Conservation (phyloP, 2,888 invertebrate genomes). For the Stictocephala bisonia region DNA sequence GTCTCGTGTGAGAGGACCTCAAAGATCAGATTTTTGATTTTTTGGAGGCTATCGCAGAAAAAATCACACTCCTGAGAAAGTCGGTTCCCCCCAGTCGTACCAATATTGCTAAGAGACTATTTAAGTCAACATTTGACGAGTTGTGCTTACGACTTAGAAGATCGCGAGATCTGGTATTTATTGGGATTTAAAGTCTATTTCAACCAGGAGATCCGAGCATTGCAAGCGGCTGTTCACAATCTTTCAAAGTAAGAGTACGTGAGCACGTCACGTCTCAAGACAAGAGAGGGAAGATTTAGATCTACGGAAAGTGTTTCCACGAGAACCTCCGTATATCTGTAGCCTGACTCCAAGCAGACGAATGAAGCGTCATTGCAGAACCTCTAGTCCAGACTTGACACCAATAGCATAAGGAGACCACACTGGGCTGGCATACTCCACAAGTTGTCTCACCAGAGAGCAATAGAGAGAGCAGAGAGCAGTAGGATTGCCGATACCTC, state of each 20-base stretch:
- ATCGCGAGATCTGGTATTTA: background rate
- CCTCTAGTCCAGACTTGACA: background rate
- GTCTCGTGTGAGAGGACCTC: too few species aligned
- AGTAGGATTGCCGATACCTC: background rate
- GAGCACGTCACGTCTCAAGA: background rate
- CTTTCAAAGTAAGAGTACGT: background rate
- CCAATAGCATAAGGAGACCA: background rate
- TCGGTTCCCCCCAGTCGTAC: too few species aligned
- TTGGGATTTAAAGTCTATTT: background rate
- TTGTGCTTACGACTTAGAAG: background rate
- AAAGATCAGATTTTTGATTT: too few species aligned
- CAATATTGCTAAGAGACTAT: too few species aligned
- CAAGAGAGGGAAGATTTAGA: background rate
- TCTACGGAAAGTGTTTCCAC: background rate
- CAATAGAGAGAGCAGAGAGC: background rate
- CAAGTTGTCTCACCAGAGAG: background rate
- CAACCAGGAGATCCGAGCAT: background rate
- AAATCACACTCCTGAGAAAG: background rate
- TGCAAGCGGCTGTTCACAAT: background rate
- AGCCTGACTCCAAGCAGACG: background rate
- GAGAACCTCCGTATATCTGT: background rate
- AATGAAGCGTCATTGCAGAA: background rate
- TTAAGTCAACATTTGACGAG: background rate
- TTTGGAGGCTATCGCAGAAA: background rate
- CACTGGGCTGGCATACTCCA: slow-evolving; percentile 6